Conservation (phyloP, 1,140 invertebrate genomes). For the Elysia chlorotica region DNA sequence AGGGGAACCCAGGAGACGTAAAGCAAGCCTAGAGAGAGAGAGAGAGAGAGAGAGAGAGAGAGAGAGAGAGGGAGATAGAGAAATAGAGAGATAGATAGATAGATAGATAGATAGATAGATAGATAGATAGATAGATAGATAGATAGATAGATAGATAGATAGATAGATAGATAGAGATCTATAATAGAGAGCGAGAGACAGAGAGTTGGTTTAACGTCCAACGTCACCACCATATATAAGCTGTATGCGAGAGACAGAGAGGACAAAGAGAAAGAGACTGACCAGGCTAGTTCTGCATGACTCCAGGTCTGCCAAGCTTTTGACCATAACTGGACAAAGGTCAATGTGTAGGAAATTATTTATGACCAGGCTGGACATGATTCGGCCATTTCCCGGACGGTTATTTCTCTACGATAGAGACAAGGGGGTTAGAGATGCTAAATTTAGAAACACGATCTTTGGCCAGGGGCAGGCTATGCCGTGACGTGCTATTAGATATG, state of each 20-base stretch:
- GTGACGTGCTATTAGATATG: too few species aligned
- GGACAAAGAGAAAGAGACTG: neutral
- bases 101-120: neutral
- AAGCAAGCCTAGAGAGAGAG: neutral
- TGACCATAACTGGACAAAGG: too few species aligned
- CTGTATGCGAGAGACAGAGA: neutral
- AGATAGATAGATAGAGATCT: neutral
- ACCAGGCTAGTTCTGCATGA: too few species aligned
- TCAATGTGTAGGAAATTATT: too few species aligned
- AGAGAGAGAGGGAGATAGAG: neutral
- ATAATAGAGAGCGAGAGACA: neutral
- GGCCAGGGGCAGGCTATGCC: too few species aligned
- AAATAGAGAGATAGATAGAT: neutral
- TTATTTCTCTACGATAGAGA: too few species aligned
- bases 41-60: neutral
- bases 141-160: conserved; percentile 1
- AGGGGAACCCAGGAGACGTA: neutral
- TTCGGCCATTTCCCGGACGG: too few species aligned
- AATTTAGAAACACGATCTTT: too few species aligned
- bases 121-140: conserved; percentile 2
- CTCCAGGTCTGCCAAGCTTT: too few species aligned
- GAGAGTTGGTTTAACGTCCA: neutral
- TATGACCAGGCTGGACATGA: too few species aligned
- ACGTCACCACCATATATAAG: too few species aligned
- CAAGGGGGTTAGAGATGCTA: too few species aligned